These are phyloP conservation scores for Poeciliopsis retropinna DNA, from an alignment of 2,113 vertebrate species.

Conservation along the genomic window DNA sequence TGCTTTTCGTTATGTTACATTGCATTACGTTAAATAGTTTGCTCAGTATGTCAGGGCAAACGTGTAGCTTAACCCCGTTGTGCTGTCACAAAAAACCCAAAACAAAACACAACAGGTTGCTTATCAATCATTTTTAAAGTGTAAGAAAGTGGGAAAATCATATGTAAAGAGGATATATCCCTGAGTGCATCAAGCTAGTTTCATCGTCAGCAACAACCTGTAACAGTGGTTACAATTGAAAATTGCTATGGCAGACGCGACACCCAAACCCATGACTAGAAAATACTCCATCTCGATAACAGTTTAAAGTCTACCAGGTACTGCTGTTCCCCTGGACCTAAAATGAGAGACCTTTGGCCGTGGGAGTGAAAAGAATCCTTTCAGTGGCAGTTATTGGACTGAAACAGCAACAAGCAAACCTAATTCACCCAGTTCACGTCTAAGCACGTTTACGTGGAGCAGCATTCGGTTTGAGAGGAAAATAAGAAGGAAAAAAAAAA, in stretches of 20 bases:
- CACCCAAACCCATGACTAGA: background rate
- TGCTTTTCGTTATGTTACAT: no score
- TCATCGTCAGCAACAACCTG: conserved; percentile 25
- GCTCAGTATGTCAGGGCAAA: background rate
- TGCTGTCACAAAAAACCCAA: no score
- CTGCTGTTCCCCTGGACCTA: conserved; percentile 10
- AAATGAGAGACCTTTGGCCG: conserved; percentile 53
- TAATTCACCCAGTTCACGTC: conserved; percentile 62
- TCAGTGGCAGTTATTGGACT: conserved; percentile 67
- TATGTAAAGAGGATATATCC: conserved; percentile 29
- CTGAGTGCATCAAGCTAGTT: conserved; percentile 24
- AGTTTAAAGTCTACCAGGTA: conserved; percentile 37
- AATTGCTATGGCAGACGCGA: conserved; percentile 6
- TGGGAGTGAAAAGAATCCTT: conserved; percentile 55
- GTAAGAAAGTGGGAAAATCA: background rate
- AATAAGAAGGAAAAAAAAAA: conserved; percentile 6
- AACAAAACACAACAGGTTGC: background rate
- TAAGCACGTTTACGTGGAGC: conserved; percentile 59
- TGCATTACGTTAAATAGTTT: background rate
- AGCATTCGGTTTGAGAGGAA: conserved; percentile 39
- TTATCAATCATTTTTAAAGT: background rate
- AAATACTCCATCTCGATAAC: conserved; percentile 27
- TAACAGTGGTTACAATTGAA: background rate
- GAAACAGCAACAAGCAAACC: conserved; percentile 71
- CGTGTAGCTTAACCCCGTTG: background rate